phyloP scores from a whole-genome alignment of 2,113 vertebrate genomes.

The Coturnix japonica region DNA sequence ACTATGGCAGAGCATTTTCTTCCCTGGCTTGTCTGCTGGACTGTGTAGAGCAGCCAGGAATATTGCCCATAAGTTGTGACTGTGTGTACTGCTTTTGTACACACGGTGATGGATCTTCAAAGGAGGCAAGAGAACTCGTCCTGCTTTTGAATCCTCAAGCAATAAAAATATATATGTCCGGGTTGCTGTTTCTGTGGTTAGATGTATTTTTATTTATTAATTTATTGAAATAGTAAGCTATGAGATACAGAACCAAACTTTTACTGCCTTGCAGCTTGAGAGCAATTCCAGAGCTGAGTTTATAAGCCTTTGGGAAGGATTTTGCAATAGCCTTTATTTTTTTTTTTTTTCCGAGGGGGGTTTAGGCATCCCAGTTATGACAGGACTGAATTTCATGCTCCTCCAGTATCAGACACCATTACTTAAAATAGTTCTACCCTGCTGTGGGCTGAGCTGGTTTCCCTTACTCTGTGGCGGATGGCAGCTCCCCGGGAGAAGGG shows the following conservation, averaged over 20 bases:
- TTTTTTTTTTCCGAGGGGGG: background rate
- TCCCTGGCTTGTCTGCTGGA: background rate
- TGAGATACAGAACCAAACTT: background rate
- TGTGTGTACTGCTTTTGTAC: background rate
- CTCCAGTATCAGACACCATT: constrained; percentile 48
- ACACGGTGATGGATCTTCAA: background rate
- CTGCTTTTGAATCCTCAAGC: rapidly evolving
- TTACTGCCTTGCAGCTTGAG: background rate
- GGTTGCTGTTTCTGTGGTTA: background rate
- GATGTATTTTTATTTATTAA: background rate
- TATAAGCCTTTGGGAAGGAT: background rate
- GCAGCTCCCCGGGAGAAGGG: background rate
- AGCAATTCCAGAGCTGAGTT: background rate
- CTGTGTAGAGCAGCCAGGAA: background rate
- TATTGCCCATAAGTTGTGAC: rapidly evolving
- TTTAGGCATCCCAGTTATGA: constrained; percentile 66
- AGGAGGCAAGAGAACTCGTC: background rate
- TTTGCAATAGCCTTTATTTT: background rate
- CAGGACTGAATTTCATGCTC: constrained; percentile 62
- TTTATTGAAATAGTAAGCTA: background rate
- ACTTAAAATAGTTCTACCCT: constrained; percentile 65
- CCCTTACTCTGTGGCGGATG: background rate
- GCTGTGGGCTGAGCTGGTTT: background rate
- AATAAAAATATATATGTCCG: background rate
- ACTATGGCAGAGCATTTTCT: background rate